These are phyloP conservation scores for Herminia tarsipennalis DNA, from an alignment of 2,888 invertebrate species.

Conservation along the genomic window DNA sequence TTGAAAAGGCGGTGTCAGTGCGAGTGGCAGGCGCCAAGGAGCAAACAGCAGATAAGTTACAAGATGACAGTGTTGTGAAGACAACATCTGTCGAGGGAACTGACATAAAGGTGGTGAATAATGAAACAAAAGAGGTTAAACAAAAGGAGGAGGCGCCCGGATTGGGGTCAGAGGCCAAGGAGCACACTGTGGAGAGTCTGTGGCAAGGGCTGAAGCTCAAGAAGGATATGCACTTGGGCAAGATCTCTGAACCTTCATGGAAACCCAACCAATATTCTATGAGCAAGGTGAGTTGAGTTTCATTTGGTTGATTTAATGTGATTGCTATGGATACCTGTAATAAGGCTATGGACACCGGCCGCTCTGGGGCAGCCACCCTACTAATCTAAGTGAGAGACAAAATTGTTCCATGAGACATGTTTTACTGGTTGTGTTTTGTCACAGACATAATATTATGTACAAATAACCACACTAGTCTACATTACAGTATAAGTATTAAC, in stretches of 20 bases:
- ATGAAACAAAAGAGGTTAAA: background rate
- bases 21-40: slow-evolving; percentile 50
- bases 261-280: slow-evolving; percentile 69
- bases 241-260: slow-evolving; percentile 74
- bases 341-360: too few relatives aligned
- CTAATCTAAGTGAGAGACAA: too few relatives aligned
- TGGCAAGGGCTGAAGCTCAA: slow-evolving; percentile 73
- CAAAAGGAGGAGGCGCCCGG: slow-evolving; percentile 34
- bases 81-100: slow-evolving; percentile 50
- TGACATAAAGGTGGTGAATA: slow-evolving; percentile 1
- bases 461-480: too few relatives aligned
- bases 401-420: too few relatives aligned
- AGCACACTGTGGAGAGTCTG: slow-evolving; percentile 69
- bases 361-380: too few relatives aligned
- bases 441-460: too few relatives aligned
- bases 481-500: too few relatives aligned
- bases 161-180: slow-evolving; percentile 63
- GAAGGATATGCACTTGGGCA: slow-evolving; percentile 73
- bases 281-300: slow-evolving; percentile 63
- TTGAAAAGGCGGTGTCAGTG: slow-evolving; percentile 64
- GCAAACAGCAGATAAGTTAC: slow-evolving; percentile 15
- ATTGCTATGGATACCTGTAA: too few relatives aligned
- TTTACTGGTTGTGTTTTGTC: too few relatives aligned
- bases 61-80: slow-evolving; percentile 35
- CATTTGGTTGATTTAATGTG: too few relatives aligned